Evolutionary conservation across 2,113 vertebrate species (phyloP), one percentile per base, ranked within the genome.

Genomic region (Cisticola juncidis): DNA sequence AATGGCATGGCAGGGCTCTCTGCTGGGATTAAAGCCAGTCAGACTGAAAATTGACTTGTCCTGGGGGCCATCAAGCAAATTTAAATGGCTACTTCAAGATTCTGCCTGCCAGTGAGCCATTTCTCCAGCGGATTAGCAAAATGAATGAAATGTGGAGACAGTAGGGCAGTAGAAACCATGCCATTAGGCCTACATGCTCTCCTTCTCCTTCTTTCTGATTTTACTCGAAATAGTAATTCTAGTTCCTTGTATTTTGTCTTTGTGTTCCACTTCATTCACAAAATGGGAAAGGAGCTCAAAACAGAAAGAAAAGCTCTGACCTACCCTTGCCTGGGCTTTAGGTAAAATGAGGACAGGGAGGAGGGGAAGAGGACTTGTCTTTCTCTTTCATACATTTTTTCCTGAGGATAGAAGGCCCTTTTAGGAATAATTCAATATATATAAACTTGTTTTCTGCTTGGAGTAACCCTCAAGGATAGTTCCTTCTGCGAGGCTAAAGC

Each of bases 41-140:
- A 95, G 80, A 86, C 85, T 95, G 91, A 96, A 96, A 97, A 97
- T 96, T 90, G 78, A 94, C 95, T 96, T 95, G 89, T 87, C 92
- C 92, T 79, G 92, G 58, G 93, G 95, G 80, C 92, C 80, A 95
- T 96, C 92, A 91, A 94, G 42, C 66, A 96, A 92, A 93, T 86
- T 92, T 82, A 91, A 88, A 82, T 80, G 94, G 85, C 91, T 90
- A 1, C 91, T 95, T 93, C 93, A 94, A 88, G 91, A 89, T 80
- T 95, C 61, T 90, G 61, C 58, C 85, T 92, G 95, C 92, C 86
- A 94, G 90, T 36, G 51, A 95, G 66, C 64, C 70, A 82, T 94
- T 96, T 90, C 87, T 90, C 90, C 61, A 81, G 74, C 0, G 1
- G 78, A 90, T 87, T 91, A 92, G 70, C 53, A 82, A 94, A 96